Percentiles rank a stretch among this genome's conserved stretches.
phyloP scores from a whole-genome alignment of 1,140 invertebrate genomes.

The Drosophila repleta region DNA sequence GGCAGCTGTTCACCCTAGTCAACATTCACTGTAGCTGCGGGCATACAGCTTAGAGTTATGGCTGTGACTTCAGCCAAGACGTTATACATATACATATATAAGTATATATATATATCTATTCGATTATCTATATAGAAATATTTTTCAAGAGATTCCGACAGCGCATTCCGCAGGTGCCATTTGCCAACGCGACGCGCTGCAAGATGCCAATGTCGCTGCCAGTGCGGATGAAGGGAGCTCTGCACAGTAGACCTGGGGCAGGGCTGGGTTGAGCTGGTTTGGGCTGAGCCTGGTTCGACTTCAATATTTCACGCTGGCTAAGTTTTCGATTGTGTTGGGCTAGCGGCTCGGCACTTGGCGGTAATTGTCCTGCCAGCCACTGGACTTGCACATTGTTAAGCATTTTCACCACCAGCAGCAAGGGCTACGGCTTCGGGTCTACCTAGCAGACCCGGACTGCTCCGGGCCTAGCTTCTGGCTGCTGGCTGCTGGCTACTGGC shows the following conservation, averaged over 20 bases:
- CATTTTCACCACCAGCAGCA: conserved; percentile 44
- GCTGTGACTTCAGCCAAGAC: conserved; percentile 32
- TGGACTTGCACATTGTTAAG: conserved; percentile 64
- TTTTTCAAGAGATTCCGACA: conserved; percentile 75
- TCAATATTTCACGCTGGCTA: conserved; percentile 78
- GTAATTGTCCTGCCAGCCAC: conserved; percentile 66
- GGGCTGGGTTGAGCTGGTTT: not conserved
- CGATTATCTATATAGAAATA: conserved; percentile 61
- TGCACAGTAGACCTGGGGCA: not conserved
- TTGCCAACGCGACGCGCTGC: conserved; percentile 31
- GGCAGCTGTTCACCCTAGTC: not conserved
- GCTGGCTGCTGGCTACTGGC: not conserved
- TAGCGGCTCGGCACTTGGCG: conserved; percentile 59
- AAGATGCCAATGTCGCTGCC: conserved; percentile 33
- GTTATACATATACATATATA: not conserved
- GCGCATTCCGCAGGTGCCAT: conserved; percentile 78
- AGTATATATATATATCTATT: not conserved
- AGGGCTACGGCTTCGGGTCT: not conserved
- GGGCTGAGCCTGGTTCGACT: conserved; percentile 35
- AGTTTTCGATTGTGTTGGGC: conserved; percentile 72
- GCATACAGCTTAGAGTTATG: conserved; percentile 53
- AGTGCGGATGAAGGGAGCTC: not conserved
- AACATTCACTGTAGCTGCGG: not conserved
- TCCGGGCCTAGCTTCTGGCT: not conserved
- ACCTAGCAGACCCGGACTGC: not conserved